phyloP scores from a whole-genome alignment of 2,113 vertebrate genomes.

The Neomonachus schauinslandi region DNA sequence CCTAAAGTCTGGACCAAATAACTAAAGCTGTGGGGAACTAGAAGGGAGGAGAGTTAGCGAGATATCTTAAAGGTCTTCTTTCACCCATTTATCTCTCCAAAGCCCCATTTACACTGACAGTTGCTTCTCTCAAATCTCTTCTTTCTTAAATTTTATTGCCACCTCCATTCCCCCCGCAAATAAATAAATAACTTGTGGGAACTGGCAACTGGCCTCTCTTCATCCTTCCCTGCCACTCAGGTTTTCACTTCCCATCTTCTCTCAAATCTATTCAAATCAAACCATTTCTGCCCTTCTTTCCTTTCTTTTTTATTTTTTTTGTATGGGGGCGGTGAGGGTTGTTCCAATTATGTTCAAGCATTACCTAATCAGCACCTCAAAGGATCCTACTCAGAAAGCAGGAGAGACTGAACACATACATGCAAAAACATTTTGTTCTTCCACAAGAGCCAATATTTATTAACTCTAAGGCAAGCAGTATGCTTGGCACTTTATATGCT shows the following conservation, averaged over 20 bases:
- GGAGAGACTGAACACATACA: neutral
- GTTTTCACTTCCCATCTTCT: neutral
- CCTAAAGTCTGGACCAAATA: neutral
- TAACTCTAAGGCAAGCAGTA: neutral
- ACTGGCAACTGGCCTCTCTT: neutral
- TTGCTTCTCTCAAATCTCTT: neutral
- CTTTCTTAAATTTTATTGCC: neutral
- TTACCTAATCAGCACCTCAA: neutral
- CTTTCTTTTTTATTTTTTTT: neutral
- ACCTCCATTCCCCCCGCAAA: fast-evolving
- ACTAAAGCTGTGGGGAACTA: neutral
- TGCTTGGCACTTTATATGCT: neutral
- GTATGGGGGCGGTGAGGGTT: neutral
- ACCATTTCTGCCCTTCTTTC: neutral
- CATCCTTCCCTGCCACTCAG: neutral
- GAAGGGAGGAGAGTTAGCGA: neutral
- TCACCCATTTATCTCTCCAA: neutral
- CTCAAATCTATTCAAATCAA: neutral
- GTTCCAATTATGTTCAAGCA: neutral
- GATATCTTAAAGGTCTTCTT: neutral
- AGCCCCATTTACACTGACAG: neutral
- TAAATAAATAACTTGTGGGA: neutral
- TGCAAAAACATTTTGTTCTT: conserved; percentile 8
- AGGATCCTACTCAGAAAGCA: neutral
- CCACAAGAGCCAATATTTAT: neutral